These are phyloP conservation scores for Phyllotreta striolata DNA, from an alignment of 2,888 invertebrate species.

Conservation along the genomic window DNA sequence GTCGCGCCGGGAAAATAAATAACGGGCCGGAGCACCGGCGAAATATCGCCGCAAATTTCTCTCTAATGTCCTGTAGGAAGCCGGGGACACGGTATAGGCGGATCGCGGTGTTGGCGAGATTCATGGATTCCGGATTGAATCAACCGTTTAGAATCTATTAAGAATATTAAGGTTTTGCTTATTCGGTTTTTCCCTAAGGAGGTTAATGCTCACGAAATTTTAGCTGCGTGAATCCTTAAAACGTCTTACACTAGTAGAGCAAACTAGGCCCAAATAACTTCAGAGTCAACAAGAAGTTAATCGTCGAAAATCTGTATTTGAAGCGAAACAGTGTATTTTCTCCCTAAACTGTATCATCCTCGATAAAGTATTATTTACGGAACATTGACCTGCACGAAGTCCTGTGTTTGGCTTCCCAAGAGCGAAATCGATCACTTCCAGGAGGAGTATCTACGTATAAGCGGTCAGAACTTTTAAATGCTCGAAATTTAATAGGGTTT, in stretches of 20 bases:
- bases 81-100: constrained; percentile 57
- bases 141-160: constrained; percentile 27
- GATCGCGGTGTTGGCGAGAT: constrained; percentile 55
- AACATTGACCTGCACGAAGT: constrained; percentile 10
- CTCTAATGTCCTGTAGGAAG: constrained; percentile 54
- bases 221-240: no score
- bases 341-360: constrained; percentile 7
- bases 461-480: constrained; percentile 19
- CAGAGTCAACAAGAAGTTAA: no score
- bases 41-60: constrained; percentile 48
- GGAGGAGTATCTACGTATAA: constrained; percentile 1
- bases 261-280: no score
- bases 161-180: constrained; percentile 23
- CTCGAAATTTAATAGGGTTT: constrained; percentile 20
- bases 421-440: constrained; percentile 10
- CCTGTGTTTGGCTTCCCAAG: constrained; percentile 15
- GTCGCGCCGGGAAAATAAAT: constrained; percentile 48
- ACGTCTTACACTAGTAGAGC: no score
- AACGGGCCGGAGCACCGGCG: constrained; percentile 50
- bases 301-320: no score
- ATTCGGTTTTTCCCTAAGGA: constrained; percentile 3
- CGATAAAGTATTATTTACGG: constrained; percentile 1
- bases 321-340: not conserved
- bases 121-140: constrained; percentile 54
- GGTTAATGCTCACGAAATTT: no score